phyloP scores from a whole-genome alignment of 2,113 vertebrate genomes.

The Chlorodrepanis virens region DNA sequence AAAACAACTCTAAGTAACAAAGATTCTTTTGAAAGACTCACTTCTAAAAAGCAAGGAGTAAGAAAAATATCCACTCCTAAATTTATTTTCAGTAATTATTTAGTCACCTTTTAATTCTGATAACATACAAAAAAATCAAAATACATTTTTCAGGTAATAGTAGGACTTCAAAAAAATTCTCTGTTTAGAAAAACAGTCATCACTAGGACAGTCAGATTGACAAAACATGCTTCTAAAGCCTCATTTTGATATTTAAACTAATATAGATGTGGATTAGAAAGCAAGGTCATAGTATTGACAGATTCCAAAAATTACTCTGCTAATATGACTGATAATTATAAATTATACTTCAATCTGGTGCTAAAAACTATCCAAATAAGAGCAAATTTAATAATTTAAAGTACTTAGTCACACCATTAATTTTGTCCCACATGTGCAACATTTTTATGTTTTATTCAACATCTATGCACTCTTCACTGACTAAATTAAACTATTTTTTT shows the following conservation, averaged over 20 bases:
- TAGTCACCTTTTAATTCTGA: background rate
- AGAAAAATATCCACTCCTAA: background rate
- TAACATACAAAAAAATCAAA: background rate
- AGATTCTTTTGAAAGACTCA: background rate
- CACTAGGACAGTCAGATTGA: background rate
- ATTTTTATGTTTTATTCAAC: background rate
- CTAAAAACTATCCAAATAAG: background rate
- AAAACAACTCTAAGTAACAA: background rate
- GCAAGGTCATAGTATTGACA: background rate
- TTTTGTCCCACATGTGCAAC: background rate
- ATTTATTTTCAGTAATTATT: background rate
- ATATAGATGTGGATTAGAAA: background rate
- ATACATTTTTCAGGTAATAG: background rate
- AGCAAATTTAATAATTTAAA: background rate
- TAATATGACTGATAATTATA: background rate
- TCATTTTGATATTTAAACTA: background rate
- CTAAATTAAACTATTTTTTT: background rate
- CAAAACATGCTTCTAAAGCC: background rate
- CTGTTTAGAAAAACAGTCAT: background rate
- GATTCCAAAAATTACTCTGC: background rate
- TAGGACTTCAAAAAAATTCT: background rate
- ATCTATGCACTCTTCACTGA: background rate
- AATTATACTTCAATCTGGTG: background rate
- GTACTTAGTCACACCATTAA: background rate
- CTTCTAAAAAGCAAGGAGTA: background rate